These are phyloP conservation scores for Peromyscus californicus DNA, from an alignment of 2,113 vertebrate species.

Conservation along the genomic window DNA sequence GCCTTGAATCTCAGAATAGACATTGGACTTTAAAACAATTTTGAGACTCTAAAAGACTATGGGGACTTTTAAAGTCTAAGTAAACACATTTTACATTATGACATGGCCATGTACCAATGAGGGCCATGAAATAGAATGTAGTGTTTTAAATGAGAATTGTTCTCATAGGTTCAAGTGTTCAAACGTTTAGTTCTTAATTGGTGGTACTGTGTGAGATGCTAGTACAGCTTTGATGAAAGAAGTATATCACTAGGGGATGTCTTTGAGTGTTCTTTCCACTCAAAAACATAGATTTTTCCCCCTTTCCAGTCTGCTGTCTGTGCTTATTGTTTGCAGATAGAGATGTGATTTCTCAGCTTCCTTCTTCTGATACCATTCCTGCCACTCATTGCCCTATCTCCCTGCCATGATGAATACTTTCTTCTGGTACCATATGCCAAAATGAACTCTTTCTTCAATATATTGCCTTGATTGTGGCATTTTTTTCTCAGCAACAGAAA, in stretches of 20 bases:
- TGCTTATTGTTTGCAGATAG: not conserved
- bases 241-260: not conserved
- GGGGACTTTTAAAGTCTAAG: not conserved
- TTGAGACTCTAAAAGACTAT: not conserved
- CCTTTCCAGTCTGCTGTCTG: not conserved
- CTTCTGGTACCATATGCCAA: not conserved
- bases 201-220: not conserved
- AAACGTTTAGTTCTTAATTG: not conserved
- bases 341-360: not conserved
- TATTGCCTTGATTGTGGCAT: not conserved
- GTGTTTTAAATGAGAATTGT: not conserved
- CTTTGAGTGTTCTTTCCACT: too few species aligned
- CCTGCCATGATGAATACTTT: not conserved
- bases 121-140: not conserved
- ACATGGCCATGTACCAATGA: not conserved
- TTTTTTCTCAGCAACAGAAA: not conserved
- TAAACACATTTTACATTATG: not conserved
- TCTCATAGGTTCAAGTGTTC: not conserved
- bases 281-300: not conserved
- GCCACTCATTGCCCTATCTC: too few species aligned
- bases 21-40: not conserved
- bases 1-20: not conserved
- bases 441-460: not conserved
- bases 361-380: not conserved
- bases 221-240: not conserved